phyloP scores from a whole-genome alignment of 2,888 invertebrate species.

The Caradrina clavipalpis region DNA sequence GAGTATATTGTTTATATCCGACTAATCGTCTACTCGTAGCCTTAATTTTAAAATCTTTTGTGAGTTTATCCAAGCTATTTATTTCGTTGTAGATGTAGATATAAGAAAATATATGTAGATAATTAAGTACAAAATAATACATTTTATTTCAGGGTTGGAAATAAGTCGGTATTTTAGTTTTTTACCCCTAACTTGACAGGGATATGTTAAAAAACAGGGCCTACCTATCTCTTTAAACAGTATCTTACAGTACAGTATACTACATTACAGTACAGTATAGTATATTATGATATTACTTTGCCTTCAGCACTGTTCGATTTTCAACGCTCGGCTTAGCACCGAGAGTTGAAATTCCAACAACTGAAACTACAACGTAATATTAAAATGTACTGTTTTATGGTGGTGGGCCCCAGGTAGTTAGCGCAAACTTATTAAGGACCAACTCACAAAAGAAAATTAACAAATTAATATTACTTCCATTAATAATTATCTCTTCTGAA shows the following conservation, averaged over 20 bases:
- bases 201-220: too few species aligned
- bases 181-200: background rate
- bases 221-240: too few species aligned
- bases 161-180: constrained; percentile 1
- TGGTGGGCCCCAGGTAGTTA: too few species aligned
- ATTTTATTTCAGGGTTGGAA: background rate
- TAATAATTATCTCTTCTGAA: constrained; percentile 21
- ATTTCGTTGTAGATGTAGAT: constrained; percentile 36
- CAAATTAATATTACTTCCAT: constrained; percentile 39
- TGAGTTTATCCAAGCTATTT: constrained; percentile 40
- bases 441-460: constrained; percentile 49
- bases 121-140: constrained; percentile 54
- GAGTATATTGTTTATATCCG: background rate
- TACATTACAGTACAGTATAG: too few species aligned
- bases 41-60: constrained; percentile 32
- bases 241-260: too few species aligned
- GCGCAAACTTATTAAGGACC: constrained; percentile 11
- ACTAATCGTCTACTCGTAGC: constrained; percentile 2
- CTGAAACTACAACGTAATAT: too few species aligned
- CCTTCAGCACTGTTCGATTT: too few species aligned
- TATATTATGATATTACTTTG: too few species aligned
- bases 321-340: too few species aligned
- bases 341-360: too few species aligned
- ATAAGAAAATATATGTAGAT: constrained; percentile 18
- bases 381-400: too few species aligned